These are phyloP conservation scores for Trinectes maculatus DNA, from an alignment of 2,113 vertebrate species.

Conservation along the genomic window DNA sequence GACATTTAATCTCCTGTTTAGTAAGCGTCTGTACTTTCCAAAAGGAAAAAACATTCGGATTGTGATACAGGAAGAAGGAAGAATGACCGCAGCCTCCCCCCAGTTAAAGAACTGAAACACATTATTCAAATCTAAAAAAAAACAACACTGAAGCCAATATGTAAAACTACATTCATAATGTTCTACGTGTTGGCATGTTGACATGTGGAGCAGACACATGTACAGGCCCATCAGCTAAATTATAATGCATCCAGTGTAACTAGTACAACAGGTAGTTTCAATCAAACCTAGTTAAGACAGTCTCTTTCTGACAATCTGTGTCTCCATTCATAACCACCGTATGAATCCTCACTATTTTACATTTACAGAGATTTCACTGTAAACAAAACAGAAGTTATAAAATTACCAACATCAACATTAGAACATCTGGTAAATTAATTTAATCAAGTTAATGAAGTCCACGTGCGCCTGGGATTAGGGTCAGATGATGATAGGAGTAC, in stretches of 20 bases:
- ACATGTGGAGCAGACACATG: background rate
- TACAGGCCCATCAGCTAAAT: background rate
- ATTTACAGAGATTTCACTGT: too few species aligned
- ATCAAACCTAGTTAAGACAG: background rate
- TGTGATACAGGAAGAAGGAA: background rate
- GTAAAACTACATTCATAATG: too few species aligned
- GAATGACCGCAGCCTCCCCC: background rate
- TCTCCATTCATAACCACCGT: background rate
- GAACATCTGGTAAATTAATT: too few species aligned
- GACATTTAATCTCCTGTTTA: background rate
- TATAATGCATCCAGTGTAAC: background rate
- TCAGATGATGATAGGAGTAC: too few species aligned
- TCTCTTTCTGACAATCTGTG: background rate
- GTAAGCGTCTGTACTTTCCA: background rate
- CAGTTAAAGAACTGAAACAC: background rate
- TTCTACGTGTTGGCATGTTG: background rate
- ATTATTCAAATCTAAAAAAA: too few species aligned
- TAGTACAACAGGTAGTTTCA: slow-evolving; percentile 5
- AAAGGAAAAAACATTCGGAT: too few species aligned
- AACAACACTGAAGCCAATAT: too few species aligned
- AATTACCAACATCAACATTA: too few species aligned
- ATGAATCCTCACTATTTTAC: too few species aligned
- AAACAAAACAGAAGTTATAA: too few species aligned
- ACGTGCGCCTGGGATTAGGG: too few species aligned
- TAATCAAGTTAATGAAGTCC: too few species aligned